Percentiles rank a stretch among this genome's conserved stretches.
Conservation (phyloP, 2,888 invertebrate genomes). For the Gastracanthus pulcherrimus region DNA sequence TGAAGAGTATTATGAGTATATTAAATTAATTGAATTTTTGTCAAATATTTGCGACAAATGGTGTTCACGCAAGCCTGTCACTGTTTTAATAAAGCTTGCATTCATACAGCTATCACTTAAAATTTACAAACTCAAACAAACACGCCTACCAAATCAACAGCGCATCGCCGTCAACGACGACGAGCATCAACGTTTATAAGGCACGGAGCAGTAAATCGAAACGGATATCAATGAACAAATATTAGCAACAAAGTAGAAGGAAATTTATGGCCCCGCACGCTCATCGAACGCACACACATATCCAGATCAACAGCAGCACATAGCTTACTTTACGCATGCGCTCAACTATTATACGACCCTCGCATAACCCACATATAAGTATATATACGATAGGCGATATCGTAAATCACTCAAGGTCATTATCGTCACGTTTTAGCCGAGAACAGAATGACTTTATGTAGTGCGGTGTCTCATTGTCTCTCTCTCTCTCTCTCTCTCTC, state of each 20-base stretch:
- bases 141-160: background rate
- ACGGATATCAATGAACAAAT: slow-evolving; percentile 43
- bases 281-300: background rate
- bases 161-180: background rate
- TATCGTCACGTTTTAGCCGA: slow-evolving; percentile 55
- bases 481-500: background rate
- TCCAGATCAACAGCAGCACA: background rate
- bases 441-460: slow-evolving; percentile 56
- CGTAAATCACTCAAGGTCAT: slow-evolving; percentile 59
- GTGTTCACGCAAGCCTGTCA: too few species aligned
- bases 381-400: slow-evolving; percentile 9
- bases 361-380: background rate
- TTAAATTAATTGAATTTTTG: too few species aligned
- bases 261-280: slow-evolving; percentile 36
- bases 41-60: too few species aligned
- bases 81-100: too few species aligned
- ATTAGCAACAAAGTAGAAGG: slow-evolving; percentile 27
- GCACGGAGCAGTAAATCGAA: background rate
- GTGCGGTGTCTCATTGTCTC: slow-evolving; percentile 45
- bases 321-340: too few species aligned
- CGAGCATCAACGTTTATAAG: background rate
- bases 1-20: too few species aligned
- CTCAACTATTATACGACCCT: background rate
- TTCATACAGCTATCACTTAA: too few species aligned
- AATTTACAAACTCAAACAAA: background rate